Conservation (phyloP, 2,797 vertebrate genomes). For the Coregonus ussuriensis region DNA sequence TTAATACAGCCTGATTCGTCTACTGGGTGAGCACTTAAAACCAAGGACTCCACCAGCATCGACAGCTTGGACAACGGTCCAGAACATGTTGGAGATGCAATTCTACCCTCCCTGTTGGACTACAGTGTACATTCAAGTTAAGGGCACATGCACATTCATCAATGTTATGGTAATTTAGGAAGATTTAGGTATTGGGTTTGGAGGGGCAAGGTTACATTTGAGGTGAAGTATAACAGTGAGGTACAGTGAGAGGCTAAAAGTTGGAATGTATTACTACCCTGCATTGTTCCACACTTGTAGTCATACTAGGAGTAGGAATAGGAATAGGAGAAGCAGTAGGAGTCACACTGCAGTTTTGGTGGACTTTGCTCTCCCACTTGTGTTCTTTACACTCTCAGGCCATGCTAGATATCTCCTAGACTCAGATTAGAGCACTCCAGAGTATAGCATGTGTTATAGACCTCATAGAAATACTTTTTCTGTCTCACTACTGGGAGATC, state of each 20-base stretch:
- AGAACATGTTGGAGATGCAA: slow-evolving; percentile 20
- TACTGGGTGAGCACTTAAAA: slow-evolving; percentile 76
- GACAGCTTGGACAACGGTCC: slow-evolving; percentile 58
- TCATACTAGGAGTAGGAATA: not conserved
- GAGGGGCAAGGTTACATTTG: not conserved
- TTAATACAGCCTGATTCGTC: slow-evolving; percentile 85
- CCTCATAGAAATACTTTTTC: not conserved
- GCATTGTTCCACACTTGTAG: too few relatives aligned
- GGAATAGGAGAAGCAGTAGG: not conserved
- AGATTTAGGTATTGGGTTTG: too few relatives aligned
- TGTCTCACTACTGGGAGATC: slow-evolving; percentile 31
- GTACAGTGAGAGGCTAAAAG: not conserved
- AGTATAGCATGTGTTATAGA: not conserved
- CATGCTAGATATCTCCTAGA: not conserved
- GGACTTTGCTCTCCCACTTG: slow-evolving; percentile 41
- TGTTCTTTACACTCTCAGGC: slow-evolving; percentile 52
- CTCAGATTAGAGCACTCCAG: not conserved
- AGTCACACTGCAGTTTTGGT: not conserved
- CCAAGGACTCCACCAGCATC: slow-evolving; percentile 32
- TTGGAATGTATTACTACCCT: not conserved
- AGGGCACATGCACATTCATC: too few relatives aligned
- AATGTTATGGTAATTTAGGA: too few relatives aligned
- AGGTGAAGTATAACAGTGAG: not conserved
- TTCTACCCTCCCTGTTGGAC: slow-evolving; percentile 29
- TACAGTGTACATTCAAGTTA: slow-evolving; percentile 30